Evolutionary conservation across 2,888 invertebrate species (phyloP), one percentile per base, ranked within the genome.

Genomic region (Uloborus plumipes): DNA sequence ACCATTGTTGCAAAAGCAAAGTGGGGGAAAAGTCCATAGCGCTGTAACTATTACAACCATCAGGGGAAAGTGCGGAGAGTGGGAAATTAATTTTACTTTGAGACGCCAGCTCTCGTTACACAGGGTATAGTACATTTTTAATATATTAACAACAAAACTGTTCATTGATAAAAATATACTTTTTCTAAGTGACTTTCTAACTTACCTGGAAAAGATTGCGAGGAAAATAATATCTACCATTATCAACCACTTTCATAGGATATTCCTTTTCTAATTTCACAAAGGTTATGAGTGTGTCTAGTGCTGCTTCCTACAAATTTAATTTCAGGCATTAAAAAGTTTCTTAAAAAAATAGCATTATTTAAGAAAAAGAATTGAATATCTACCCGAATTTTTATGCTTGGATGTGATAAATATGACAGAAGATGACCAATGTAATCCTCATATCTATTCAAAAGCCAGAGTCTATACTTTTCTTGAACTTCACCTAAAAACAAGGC

Each of bases 251-350:
- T 86, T 92, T 92, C 51, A 94, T 87, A 0, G 94, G 93, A 88
- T 92, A 90, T 87, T 91, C 92, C 13, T 94, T 94, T 89, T 95
- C 95, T 75, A 91, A 91, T 61, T 92, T 91, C 86, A 95, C 89
- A 76, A 95, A 89, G 87, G 93, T 93, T 91, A 95, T 93, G 67
- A 93, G 91, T 0, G 94, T 93, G 1, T 93, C 92, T 4, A 95
- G 89, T 0, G 94, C 93, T 89, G 93, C 92, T 9, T 91, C 89
- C 67, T 89, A 91, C 15, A 92, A 91, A 71, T 88, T 2, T 9
- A 39, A 88, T 6, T 49, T 18, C 4, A 51, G 31, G 20, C 62
- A 20, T 62, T 62, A 26, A 62, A 26, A 62, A 18, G 11, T 9
- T 16, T 20, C 9, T 11, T 16, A 31, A 26, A 20, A 26, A 22